Base-by-base conservation (phyloP, 2,797 vertebrate genomes). In the Lagocephalus sceleratus region DNA sequence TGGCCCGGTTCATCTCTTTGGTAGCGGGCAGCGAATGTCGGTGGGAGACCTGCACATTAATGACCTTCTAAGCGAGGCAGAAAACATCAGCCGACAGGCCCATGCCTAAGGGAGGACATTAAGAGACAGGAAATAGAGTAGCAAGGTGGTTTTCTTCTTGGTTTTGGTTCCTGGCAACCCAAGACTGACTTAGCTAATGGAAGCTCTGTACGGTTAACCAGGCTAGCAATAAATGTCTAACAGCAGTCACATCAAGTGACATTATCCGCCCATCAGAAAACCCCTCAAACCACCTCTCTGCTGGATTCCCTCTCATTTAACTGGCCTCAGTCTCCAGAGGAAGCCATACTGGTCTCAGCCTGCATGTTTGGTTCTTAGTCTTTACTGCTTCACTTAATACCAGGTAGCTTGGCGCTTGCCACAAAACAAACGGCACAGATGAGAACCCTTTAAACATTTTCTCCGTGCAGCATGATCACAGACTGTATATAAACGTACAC, bases 211-310 rank as follows among this genome's bases (percentile, higher is more conserved):
- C 10, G 17, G n/a, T 42, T 42, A 42, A 42, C 41, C n/a, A 17
- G n/a, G 41, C 41, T 2, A 19, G 41, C 39, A 17, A 40, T 40
- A 40, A 35, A 35, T 35, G 32, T 35, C 32, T 26, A 35, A 17
- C 39, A 40, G 39, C 39, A 40, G 39, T 40, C 39, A 40, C 39
- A 40, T 40, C 39, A 40, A 16, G 15, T 40, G 39, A 40, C n/a
- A 17, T 17, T 40, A 40, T 40, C 39, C 32, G 15, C 1, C 39
- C 39, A 40, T 17, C 39, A 40, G 39, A 7, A 40, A 40, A 40
- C 16, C 39, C 39, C 15, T n/a, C 15, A 40, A 40, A 40, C 15
- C 39, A 40, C 39, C 39, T 40, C 39, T 16, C 15, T 17, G 39
- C 39, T 17, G n/a, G 39, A 40, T 40, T n/a, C n/a, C n/a, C 39